Evolutionary conservation across 2,888 invertebrate genomes (phyloP).

Genomic region (Apotomis betuletana): DNA sequence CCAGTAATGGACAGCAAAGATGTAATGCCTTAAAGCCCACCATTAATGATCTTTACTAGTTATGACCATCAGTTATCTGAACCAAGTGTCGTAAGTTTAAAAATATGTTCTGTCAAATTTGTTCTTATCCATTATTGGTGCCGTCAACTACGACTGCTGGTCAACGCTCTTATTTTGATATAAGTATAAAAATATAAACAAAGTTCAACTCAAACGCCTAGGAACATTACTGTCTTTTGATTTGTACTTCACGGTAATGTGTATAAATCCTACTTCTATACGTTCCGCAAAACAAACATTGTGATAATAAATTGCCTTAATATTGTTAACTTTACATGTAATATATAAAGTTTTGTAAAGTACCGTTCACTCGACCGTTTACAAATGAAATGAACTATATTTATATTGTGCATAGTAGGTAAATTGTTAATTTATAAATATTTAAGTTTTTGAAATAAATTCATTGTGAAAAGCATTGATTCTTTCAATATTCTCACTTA

Average conservation of each 20-base stretch:
- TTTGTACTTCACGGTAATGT: slow-evolving; percentile 28
- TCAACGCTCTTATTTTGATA: no score
- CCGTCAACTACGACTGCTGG: no score
- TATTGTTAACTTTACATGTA: slow-evolving; percentile 40
- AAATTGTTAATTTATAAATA: slow-evolving; percentile 66
- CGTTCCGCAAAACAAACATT: slow-evolving; percentile 56
- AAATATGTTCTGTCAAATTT: no score
- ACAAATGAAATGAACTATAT: slow-evolving; percentile 52
- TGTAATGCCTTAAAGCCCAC: no score
- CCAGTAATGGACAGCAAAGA: no score
- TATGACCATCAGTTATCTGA: no score
- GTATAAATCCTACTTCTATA: slow-evolving; percentile 40
- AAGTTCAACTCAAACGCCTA: no score
- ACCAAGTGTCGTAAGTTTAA: no score
- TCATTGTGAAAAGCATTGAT: slow-evolving; percentile 45
- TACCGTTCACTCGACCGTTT: slow-evolving; percentile 49
- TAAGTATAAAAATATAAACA: no score
- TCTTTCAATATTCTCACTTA: slow-evolving; percentile 10
- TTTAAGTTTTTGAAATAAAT: slow-evolving; percentile 64
- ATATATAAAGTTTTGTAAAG: slow-evolving; percentile 44
- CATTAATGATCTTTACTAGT: no score
- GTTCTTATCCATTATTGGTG: no score
- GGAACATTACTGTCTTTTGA: neutral
- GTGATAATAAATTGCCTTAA: slow-evolving; percentile 78
- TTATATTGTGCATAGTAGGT: slow-evolving; percentile 59